These are phyloP conservation scores for Conger conger DNA, from an alignment of 2,113 vertebrate species.

Conservation along the genomic window DNA sequence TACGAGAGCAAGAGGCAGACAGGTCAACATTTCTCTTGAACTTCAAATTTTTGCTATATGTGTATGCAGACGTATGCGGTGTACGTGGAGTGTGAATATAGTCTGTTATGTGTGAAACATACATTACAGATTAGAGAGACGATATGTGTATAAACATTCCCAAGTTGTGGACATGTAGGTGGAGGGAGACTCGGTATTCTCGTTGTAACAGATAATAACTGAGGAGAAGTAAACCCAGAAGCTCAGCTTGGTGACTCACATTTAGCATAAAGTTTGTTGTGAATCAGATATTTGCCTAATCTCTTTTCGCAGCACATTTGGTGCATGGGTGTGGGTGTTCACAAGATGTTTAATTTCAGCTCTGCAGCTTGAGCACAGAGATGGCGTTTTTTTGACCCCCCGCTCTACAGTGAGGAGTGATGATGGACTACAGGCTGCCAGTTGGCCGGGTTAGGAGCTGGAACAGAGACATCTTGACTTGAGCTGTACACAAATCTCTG, in stretches of 20 bases:
- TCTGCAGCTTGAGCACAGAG: not conserved
- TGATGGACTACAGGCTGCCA: not conserved
- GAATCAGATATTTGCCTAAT: not conserved
- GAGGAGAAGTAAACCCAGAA: not conserved
- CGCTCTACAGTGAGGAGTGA: not conserved
- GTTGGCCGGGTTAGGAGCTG: not conserved
- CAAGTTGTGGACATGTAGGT: not conserved
- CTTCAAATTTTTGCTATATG: not conserved
- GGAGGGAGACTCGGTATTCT: not conserved
- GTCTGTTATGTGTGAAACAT: no score
- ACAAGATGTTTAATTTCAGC: slow-evolving; percentile 8
- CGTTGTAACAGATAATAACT: not conserved
- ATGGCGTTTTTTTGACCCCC: not conserved
- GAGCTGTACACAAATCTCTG: not conserved
- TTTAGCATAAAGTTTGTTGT: not conserved
- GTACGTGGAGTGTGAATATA: no score
- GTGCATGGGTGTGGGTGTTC: slow-evolving; percentile 19
- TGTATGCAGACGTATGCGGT: not conserved
- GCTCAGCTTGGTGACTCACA: not conserved
- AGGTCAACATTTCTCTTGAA: not conserved
- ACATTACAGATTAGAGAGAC: no score
- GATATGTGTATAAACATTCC: not conserved
- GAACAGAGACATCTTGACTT: not conserved
- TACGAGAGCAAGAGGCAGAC: not conserved
- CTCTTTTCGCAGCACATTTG: slow-evolving; percentile 7